Conservation (phyloP, 2,797 vertebrate species). For the Crocodylus rhombifer region DNA sequence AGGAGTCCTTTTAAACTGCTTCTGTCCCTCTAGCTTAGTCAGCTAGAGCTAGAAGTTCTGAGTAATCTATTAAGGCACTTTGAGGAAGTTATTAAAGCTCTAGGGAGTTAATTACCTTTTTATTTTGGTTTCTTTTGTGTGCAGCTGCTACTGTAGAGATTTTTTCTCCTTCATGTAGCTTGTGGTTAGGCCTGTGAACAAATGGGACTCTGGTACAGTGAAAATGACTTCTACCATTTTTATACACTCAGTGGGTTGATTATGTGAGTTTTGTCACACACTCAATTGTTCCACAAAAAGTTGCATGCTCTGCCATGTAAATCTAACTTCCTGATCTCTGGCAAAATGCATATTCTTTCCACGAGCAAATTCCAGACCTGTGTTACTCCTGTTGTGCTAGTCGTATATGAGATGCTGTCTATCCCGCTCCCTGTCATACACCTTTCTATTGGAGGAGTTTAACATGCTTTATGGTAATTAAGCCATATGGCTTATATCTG, state of each 20-base stretch:
- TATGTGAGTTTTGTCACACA: background rate
- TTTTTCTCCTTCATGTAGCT: background rate
- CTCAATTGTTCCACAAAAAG: background rate
- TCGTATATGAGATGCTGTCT: background rate
- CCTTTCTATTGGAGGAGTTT: background rate
- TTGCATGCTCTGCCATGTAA: background rate
- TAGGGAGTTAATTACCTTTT: constrained; percentile 40
- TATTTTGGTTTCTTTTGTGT: background rate
- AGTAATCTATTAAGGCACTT: constrained; percentile 8
- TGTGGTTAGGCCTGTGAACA: background rate
- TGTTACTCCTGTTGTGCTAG: background rate
- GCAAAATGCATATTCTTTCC: background rate
- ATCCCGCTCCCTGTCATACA: no score
- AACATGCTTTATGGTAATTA: background rate
- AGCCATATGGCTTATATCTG: background rate
- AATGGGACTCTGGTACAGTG: background rate
- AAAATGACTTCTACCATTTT: background rate
- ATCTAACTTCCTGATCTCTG: background rate
- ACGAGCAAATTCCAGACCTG: background rate
- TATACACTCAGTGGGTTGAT: background rate
- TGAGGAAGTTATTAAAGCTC: background rate
- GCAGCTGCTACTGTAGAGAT: background rate
- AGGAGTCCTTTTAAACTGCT: background rate
- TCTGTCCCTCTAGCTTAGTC: background rate
- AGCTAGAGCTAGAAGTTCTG: constrained; percentile 18